Evolutionary conservation across 2,113 vertebrate species (phyloP).

Genomic region (Pterocles burchelli): DNA sequence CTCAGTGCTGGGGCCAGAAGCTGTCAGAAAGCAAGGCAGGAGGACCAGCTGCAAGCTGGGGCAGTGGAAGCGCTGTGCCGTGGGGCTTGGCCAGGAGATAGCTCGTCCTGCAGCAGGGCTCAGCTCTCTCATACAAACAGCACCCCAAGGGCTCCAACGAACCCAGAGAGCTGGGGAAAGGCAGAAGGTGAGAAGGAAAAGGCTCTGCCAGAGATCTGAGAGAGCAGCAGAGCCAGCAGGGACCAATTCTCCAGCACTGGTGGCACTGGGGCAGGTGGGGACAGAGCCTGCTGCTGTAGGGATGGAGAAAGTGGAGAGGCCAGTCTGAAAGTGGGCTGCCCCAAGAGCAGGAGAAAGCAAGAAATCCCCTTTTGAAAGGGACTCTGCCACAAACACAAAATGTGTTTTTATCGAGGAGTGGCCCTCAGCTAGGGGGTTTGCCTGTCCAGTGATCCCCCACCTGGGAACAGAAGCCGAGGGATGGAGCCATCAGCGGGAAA

Average conservation of each 20-base stretch:
- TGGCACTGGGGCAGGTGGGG: not conserved
- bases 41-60: not conserved
- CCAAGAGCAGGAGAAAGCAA: not conserved
- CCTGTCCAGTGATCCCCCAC: fast-evolving
- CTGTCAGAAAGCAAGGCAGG: not conserved
- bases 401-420: not conserved
- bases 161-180: not conserved
- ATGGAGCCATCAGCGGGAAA: not conserved
- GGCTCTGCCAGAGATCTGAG: not conserved
- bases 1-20: not conserved
- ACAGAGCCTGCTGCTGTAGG: not conserved
- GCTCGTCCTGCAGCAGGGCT: fast-evolving
- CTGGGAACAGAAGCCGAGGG: not conserved
- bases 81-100: not conserved
- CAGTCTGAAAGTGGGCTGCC: not conserved
- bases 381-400: not conserved
- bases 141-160: not conserved
- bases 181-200: not conserved
- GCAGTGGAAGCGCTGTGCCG: not conserved
- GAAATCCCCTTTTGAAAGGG: not conserved
- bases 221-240: not conserved
- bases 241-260: not conserved
- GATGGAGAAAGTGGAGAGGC: not conserved
- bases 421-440: not conserved
- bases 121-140: fast-evolving